Conservation (phyloP, 1,140 invertebrate genomes). For the Cherax quadricarinatus region DNA sequence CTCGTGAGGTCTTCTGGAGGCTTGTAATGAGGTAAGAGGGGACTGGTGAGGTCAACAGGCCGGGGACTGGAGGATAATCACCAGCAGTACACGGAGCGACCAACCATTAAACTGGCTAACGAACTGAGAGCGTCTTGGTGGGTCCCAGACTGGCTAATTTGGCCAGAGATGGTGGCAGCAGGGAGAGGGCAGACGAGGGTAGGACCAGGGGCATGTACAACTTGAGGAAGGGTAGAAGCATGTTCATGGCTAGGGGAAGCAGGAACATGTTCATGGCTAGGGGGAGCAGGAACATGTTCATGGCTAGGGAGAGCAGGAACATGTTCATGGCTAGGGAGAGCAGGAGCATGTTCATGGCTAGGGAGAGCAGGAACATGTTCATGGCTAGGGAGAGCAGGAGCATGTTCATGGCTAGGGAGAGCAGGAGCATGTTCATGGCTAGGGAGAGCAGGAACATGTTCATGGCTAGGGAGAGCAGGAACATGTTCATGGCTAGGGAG, state of each 20-base stretch:
- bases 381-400: background rate
- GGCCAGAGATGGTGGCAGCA: background rate
- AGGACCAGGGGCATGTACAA: too few relatives aligned
- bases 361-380: too few relatives aligned
- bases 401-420: too few relatives aligned
- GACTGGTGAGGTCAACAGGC: too few relatives aligned
- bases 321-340: background rate
- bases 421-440: too few relatives aligned
- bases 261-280: too few relatives aligned
- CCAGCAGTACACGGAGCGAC: background rate
- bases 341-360: background rate
- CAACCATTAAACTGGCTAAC: conserved; percentile 11
- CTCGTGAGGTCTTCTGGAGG: background rate
- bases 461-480: too few relatives aligned
- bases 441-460: background rate
- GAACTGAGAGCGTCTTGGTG: conserved; percentile 15
- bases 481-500: too few relatives aligned
- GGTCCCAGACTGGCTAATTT: conserved; percentile 4
- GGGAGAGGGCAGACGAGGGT: too few relatives aligned
- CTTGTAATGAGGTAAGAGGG: background rate
- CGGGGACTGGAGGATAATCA: background rate
- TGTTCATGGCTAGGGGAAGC: too few relatives aligned
- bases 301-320: background rate
- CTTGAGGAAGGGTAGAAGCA: background rate
- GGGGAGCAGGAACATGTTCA: too few relatives aligned